phyloP scores from a whole-genome alignment of 2,888 invertebrate species.

The Phorcus lineatus region DNA sequence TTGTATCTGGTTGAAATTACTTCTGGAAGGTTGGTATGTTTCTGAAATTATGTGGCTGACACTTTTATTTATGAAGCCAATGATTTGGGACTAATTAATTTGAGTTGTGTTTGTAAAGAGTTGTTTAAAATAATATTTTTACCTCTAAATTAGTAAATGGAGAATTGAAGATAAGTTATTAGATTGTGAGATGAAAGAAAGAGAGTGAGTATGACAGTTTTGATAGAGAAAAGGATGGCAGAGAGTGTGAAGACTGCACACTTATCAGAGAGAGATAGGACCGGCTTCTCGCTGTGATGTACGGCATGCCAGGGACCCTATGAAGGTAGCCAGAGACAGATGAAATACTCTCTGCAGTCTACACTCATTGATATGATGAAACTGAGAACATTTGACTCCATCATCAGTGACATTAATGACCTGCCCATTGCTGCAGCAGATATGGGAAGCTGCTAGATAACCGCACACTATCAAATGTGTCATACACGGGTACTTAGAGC shows the following conservation, averaged over 20 bases:
- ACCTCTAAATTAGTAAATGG: neutral
- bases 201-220: slow-evolving; percentile 22
- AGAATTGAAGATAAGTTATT: neutral
- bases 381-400: too few relatives aligned
- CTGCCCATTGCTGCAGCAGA: too few relatives aligned
- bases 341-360: neutral
- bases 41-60: too few relatives aligned
- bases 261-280: neutral
- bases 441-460: too few relatives aligned
- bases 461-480: too few relatives aligned
- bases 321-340: neutral
- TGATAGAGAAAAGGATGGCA: slow-evolving; percentile 18
- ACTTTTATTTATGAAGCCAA: too few relatives aligned
- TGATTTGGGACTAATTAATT: too few relatives aligned
- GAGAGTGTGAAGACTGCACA: neutral
- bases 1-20: too few relatives aligned
- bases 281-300: neutral
- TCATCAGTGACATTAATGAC: too few relatives aligned
- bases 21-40: too few relatives aligned
- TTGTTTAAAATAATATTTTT: neutral
- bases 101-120: neutral
- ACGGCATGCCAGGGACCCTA: neutral
- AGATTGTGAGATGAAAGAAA: neutral
- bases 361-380: too few relatives aligned
- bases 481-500: too few relatives aligned